Conservation (phyloP, 2,888 invertebrate genomes). For the Meliscaeva auricollis region DNA sequence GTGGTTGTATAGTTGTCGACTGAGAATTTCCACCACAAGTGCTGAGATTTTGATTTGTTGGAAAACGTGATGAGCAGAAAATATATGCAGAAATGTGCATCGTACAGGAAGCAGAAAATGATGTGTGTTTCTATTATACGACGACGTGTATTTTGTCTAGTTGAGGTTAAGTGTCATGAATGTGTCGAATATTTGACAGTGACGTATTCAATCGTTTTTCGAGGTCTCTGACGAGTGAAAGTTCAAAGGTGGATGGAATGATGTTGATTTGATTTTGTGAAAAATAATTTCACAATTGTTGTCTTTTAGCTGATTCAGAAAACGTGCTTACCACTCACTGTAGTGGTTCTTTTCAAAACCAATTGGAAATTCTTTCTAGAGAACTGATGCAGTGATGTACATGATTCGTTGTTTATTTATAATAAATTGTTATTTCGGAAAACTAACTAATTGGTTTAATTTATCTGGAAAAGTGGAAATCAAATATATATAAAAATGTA, state of each 20-base stretch:
- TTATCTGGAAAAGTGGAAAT: too few species aligned
- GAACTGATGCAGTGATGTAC: too few species aligned
- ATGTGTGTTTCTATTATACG: background rate
- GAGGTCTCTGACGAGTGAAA: background rate
- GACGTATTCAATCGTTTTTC: background rate
- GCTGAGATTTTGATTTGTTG: slow-evolving; percentile 37
- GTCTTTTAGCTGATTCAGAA: background rate
- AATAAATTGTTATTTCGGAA: too few species aligned
- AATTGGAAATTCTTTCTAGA: too few species aligned
- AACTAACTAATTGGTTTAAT: too few species aligned
- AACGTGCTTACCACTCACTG: background rate
- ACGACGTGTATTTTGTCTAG: background rate
- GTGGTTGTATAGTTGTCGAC: slow-evolving; percentile 11
- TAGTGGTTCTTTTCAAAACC: background rate
- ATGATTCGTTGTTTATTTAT: too few species aligned
- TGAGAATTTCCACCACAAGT: slow-evolving; percentile 3
- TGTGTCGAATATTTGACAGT: slow-evolving; percentile 18
- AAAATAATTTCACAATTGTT: background rate
- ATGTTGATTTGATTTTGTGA: slow-evolving; percentile 4
- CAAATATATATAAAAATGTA: too few species aligned
- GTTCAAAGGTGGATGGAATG: background rate
- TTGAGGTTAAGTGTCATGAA: slow-evolving; percentile 12
- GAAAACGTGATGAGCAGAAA: slow-evolving; percentile 14
- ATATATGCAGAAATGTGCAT: slow-evolving; percentile 1
- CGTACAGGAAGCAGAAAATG: background rate